A percentile compares a stretch with the other conserved stretches of the same genome.
phyloP scores from a whole-genome alignment of 2,888 invertebrate species.

The Eristalis arbustorum region DNA sequence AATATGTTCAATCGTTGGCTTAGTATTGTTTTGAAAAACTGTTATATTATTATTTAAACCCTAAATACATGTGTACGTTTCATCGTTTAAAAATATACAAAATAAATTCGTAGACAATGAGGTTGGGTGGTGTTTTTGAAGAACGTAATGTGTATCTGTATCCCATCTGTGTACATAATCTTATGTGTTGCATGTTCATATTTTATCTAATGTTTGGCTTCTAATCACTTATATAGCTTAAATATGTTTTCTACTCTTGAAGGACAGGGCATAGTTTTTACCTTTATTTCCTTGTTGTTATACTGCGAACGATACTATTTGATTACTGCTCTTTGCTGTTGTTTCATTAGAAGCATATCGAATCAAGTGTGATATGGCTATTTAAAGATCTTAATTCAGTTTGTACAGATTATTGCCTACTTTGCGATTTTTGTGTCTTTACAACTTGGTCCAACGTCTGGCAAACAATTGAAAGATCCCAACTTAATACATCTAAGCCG shows the following conservation, averaged over 20 bases:
- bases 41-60: background rate
- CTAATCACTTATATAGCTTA: slow-evolving; percentile 13
- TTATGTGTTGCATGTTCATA: background rate
- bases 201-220: slow-evolving; percentile 52
- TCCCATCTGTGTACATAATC: background rate
- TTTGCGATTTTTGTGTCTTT: too few species aligned
- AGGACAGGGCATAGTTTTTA: background rate
- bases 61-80: background rate
- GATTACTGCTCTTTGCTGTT: too few species aligned
- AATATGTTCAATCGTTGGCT: background rate
- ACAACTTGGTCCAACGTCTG: too few species aligned
- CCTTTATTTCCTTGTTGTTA: too few species aligned
- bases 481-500: too few species aligned
- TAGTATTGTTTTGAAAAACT: background rate
- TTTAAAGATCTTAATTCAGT: too few species aligned
- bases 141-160: background rate
- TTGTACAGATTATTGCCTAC: too few species aligned
- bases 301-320: too few species aligned
- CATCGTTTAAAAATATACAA: background rate
- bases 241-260: background rate
- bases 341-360: too few species aligned
- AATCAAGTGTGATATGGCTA: too few species aligned
- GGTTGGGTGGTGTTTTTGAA: background rate
- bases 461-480: too few species aligned
- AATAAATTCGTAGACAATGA: background rate